Evolutionary conservation across 2,113 vertebrate species (phyloP), one percentile per base, ranked within the genome.

Genomic region (Lycocorax pyrrhopterus): DNA sequence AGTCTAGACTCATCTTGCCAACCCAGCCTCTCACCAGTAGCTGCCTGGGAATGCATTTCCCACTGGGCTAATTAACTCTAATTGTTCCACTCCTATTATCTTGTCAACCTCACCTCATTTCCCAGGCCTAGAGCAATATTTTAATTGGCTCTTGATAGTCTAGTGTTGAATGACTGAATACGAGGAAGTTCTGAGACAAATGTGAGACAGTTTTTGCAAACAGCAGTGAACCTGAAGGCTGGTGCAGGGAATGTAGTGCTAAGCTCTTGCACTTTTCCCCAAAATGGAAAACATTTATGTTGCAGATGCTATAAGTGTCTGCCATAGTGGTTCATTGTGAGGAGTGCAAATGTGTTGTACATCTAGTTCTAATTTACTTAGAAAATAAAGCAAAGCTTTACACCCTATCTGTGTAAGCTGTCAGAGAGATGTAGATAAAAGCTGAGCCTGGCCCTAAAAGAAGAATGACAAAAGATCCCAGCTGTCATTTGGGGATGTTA

Each of bases 71-170:
- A 97, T 97, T 95, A 96, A 93, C 89, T 94, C 91, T 96, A 95
- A 96, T 96, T 97, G 94, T 96, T 96, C 66, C 64, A 84, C 80
- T 93, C 73, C 52, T 93, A 95, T 96, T 97, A 97, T 96, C 94
- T 95, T 94, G 94, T 95, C 96, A 95, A 93, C 88, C 60, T 96
- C 88, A 95, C 92, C 80, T 95, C 88, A 96, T 96, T 97, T 97
- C 96, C 96, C 93, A 95, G 80, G 93, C 96, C 94, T 94, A 87
- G 64, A 95, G 96, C 94, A 95, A 60, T 94, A 93, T 95, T 96
- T 94, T 92, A 96, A 96, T 94, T 94, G 83, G 76, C 83, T 89
- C 64, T 95, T 93, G 89, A 87, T 96, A 84, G 52, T 86, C 69
- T 92, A 49, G 80, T 73, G 92, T 86, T 95, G 96, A 97, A 81